Evolutionary conservation across 1,140 invertebrate genomes (phyloP), one percentile per base, ranked within the genome.

Genomic region (Drosophila bipectinata): DNA sequence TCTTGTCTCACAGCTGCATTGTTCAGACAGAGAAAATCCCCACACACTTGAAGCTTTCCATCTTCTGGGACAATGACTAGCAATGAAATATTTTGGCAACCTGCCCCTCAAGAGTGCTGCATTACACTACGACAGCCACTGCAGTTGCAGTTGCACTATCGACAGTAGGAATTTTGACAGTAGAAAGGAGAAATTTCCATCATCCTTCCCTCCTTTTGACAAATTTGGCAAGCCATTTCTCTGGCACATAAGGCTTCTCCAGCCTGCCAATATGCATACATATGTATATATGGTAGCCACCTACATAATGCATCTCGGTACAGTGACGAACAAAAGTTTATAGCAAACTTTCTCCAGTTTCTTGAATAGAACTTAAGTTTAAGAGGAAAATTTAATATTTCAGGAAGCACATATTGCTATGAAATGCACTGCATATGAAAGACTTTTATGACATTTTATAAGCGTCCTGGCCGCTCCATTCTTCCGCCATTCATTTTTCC

Each of bases 61-160:
- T 41, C 62, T 49, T 12, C 15, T 6, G 10, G 41, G 26, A 37
- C 55, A 67, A 45, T 55, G 62, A 14, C 26, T 18, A 8, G 26
- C 18, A 48, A 18, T 71, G 30, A 44, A 32, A 66, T 39, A 66
- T 54, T 69, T 78, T 81, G 54, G 30, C 63, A 53, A 8, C 4
- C 14, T 48, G 57, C 71, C 62, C 62, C 49, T 15, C 51, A 52
- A 82, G 10, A 68, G 66, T 72, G 74, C 82, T 63, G 55, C 58
- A 54, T 52, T 76, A 87, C 67, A 49, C 28, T 61, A 44, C 53
- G 63, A 51, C 69, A 81, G 49, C 37, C 48, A 18, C 53, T 58
- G 71, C 71, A 56, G 39, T 15, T 48, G 21, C 9, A 60, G 14
- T 61, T 18, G 18, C 47, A 12, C 55, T 28, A 47, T 49, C 57